Base-by-base conservation (phyloP, 1,140 invertebrate genomes). In the Psix sp. region DNA sequence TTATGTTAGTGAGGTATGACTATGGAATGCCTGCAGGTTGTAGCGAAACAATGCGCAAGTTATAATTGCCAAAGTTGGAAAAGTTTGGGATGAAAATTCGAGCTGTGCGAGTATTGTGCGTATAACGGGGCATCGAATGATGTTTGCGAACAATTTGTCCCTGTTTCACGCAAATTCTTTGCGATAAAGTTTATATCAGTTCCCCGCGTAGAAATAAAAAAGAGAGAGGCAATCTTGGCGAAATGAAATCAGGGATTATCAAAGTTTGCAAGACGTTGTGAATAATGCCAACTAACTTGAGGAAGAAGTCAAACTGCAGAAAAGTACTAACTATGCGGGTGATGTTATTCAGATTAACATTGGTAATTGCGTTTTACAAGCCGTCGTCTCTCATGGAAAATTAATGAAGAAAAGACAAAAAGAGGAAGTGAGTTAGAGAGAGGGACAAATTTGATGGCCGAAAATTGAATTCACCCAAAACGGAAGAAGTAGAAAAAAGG, bases 51-150 rank as follows among this genome's bases (percentile, higher is more conserved):
- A 73, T 65, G 60, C 46, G 1, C 31, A 73, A 73, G 59, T 65
- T 72, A 56, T 72, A 65, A 72, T 72, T 72, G 54, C 48, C 7
- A 52, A 65, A 72, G 68, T 65, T 62, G 42, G 49, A 54, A 56
- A 57, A 71, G 45, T 63, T 71, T 26, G 1, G 10, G 46, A 73
- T 54, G 59, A 73, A 65, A 73, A 51, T 73, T 63, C 39, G 7
- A 54, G 15, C 36, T 33, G n/a, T n/a, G 5, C 11, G 39, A 59
- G 51, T 51, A 42, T 52, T 17, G 49, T 70, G 56, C 66, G 56
- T 62, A 40, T 5, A 26, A 35, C 26, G 17, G 26, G n/a, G 49
- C n/a, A 59, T 65, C 57, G 52, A 60, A 65, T 57, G 33, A 59
- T 60, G 60, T 51, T 52, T 43, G 21, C n/a, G 38, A 72, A 72